Conservation (phyloP, 1,140 invertebrate genomes). For the Manduca sexta region DNA sequence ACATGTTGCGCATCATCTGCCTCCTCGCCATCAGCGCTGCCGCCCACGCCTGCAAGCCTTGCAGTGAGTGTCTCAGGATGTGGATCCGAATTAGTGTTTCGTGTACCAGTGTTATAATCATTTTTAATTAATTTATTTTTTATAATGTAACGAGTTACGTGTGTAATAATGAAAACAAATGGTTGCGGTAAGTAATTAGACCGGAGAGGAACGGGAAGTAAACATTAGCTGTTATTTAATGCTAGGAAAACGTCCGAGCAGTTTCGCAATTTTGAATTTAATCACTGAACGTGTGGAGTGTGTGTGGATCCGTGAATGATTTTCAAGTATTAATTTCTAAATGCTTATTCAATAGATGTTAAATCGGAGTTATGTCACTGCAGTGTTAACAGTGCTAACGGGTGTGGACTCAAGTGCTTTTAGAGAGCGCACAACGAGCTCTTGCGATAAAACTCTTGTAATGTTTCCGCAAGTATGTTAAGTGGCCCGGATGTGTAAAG, state of each 20-base stretch:
- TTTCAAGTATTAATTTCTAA: constrained; percentile 19
- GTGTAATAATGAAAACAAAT: not conserved
- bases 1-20: constrained; percentile 58
- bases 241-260: too few relatives aligned
- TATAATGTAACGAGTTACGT: too few relatives aligned
- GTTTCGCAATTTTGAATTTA: too few relatives aligned
- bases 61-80: constrained; percentile 50
- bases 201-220: not conserved
- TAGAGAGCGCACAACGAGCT: constrained; percentile 20
- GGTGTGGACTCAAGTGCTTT: constrained; percentile 27
- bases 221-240: not conserved
- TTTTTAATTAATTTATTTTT: too few relatives aligned
- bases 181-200: constrained; percentile 2
- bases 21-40: constrained; percentile 46
- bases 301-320: not conserved
- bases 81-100: not conserved
- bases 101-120: not conserved
- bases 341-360: constrained; percentile 16
- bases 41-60: constrained; percentile 54
- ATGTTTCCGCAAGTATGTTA: constrained; percentile 28
- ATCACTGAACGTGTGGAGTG: too few relatives aligned
- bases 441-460: constrained; percentile 15
- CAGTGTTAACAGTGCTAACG: constrained; percentile 16
- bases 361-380: constrained; percentile 27
- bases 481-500: constrained; percentile 23